phyloP scores from a whole-genome alignment of 2,797 vertebrate species.

The Mastacembelus armatus region DNA sequence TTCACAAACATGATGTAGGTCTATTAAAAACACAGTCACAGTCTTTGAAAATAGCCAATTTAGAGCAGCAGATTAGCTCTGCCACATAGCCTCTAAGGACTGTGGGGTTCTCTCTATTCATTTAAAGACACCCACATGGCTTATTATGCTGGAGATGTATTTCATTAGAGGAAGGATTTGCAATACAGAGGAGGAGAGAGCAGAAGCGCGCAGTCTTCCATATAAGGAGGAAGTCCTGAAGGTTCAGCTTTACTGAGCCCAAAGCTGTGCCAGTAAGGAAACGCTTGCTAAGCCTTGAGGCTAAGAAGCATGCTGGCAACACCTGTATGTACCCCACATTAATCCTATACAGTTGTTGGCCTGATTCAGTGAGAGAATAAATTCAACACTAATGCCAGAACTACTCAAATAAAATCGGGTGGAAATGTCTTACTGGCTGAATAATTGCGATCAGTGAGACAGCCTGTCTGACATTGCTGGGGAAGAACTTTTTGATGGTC shows the following conservation, averaged over 20 bases:
- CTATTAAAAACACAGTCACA: slow-evolving; percentile 4
- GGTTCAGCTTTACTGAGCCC: slow-evolving; percentile 42
- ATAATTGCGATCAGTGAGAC: slow-evolving; percentile 24
- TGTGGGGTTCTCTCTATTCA: slow-evolving; percentile 66
- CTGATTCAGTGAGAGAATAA: slow-evolving; percentile 36
- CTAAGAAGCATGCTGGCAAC: slow-evolving; percentile 42
- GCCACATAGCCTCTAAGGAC: slow-evolving; percentile 54
- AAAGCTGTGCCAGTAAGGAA: slow-evolving; percentile 39
- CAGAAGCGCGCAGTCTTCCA: slow-evolving; percentile 6
- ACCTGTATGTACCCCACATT: slow-evolving; percentile 49
- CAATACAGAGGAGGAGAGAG: slow-evolving; percentile 31
- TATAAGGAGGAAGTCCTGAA: slow-evolving; percentile 23
- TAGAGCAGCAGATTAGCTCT: slow-evolving; percentile 51
- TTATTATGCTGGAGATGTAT: slow-evolving; percentile 56
- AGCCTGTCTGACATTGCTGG: slow-evolving; percentile 36
- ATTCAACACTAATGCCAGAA: slow-evolving; percentile 30
- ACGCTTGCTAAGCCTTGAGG: slow-evolving; percentile 24
- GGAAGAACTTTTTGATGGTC: slow-evolving; percentile 35
- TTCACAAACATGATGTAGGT: slow-evolving; percentile 19
- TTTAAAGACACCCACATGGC: slow-evolving; percentile 70
- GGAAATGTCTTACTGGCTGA: slow-evolving; percentile 32
- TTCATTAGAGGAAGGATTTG: slow-evolving; percentile 72
- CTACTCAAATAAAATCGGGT: slow-evolving; percentile 30
- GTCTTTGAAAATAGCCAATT: slow-evolving; percentile 53
- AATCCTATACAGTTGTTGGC: slow-evolving; percentile 55